Evolutionary conservation across 1,140 invertebrate genomes (phyloP), one percentile per base, ranked within the genome.

Genomic region (Thereuonema tuberculata): DNA sequence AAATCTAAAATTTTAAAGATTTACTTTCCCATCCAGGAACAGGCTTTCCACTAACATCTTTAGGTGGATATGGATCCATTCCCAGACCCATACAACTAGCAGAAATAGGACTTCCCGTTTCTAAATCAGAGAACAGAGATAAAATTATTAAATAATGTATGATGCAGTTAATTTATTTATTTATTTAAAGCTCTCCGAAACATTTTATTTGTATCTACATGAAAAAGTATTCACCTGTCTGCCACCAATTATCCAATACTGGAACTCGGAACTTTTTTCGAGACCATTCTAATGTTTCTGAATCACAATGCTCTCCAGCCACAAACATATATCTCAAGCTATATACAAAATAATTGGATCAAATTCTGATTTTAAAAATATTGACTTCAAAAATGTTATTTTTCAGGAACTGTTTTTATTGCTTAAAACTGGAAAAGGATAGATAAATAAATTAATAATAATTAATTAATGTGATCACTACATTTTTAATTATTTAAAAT

Each of bases 241-340:
- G 93, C 92, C 93, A 97, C 91, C 91, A 97, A 70, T 96, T 86
- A 71, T 97, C 94, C 21, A 94, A 68, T 9, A 93, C 81, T 0
- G 91, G 89, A 1, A 88, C 87, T 50, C 84, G 80, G 66, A 95
- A 88, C 12, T 79, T 76, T 57, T 81, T 81, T 70, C 87, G 82
- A 0, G 87, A 84, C 92, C 92, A 97, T 2, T 75, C 65, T 78
- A 92, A 85, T 0, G 92, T 92, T 68, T 93, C 89, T 59, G 86
- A 83, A 69, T 97, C 93, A 70, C 91, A 93, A 68, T 93, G 89
- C 72, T 97, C 93, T 0, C 93, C 93, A 61, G 91, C 92, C 2
- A 94, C 84, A 71, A 91, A 94, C 56, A 95, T 78, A 9, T 81
- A 81, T 60, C 82, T 82, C 63, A 95, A 77, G 17, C 81, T 83